Base-by-base conservation (phyloP, 2,888 invertebrate genomes). In the Drosophila incognita region DNA sequence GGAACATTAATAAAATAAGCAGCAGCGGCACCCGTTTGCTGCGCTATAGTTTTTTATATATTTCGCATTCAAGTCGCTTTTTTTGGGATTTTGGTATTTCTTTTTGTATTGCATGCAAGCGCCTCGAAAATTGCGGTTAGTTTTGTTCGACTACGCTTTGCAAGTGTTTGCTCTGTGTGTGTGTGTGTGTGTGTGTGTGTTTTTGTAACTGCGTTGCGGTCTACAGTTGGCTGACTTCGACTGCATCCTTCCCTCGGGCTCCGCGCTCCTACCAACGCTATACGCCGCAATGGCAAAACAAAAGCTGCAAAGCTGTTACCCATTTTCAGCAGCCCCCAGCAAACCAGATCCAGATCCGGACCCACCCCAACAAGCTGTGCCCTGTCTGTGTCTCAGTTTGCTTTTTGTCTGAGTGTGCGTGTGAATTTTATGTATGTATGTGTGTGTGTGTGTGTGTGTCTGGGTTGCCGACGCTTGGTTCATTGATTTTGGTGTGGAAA, bases 111-210 rank as follows among this genome's bases (percentile, higher is more conserved):
- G 74, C 89, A 76, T 78, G 90, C 80, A 79, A 89, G 86, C 90
- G 84, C 90, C 90, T 86, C 90, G 87, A 88, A 87, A 90, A 88
- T 90, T 90, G 88, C 82, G 88, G 88, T 88, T 89, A 88, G 83
- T 76, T 85, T 87, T 74, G 68, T 77, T 72, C 66, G 73, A 68
- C 65, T 69, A 49, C 56, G 42, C 69, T 53, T 74, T 65, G 68
- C 77, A 71, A 65, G 75, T 76, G 76, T 83, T 75, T 81, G 75
- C 48, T 70, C 40, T 67, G 46, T 63, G 38, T 27, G 27, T 24
- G 24, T 27, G 24, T 52, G 31, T 38, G 36, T 69, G 56, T 68
- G n/a, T n/a, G 24, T 74, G 58, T 53, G 35, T 58, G 31, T 67
- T 63, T 69, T 69, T 77, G 83, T 87, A 88, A 85, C 84, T 85